phyloP scores from a whole-genome alignment of 2,113 vertebrate species.

The Sus scrofa region T2T-Sscrofa CM000824.6:218866501-218867000 shows the following conservation, averaged over 20 bases:
- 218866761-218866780: neutral
- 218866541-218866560: constrained; percentile 21
- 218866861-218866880: neutral
- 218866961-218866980: neutral
- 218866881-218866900: neutral
- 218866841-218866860: neutral
- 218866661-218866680: neutral
- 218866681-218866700: neutral
- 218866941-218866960: neutral
- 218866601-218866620: constrained; percentile 13
- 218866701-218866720: constrained; percentile 14
- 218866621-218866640: neutral
- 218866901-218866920: neutral
- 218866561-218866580: constrained; percentile 55
- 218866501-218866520: constrained; percentile 53
- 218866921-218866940: neutral
- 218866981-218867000: neutral
- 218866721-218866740: constrained; percentile 30
- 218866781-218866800: neutral
- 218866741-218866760: neutral
- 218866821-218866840: neutral
- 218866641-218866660: neutral
- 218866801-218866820: neutral
- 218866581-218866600: constrained; percentile 41
- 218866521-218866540: constrained; percentile 35